Evolutionary conservation across 2,797 vertebrate genomes (phyloP), one percentile per base, ranked within the genome.

Genomic region (Falco columbarius): DNA sequence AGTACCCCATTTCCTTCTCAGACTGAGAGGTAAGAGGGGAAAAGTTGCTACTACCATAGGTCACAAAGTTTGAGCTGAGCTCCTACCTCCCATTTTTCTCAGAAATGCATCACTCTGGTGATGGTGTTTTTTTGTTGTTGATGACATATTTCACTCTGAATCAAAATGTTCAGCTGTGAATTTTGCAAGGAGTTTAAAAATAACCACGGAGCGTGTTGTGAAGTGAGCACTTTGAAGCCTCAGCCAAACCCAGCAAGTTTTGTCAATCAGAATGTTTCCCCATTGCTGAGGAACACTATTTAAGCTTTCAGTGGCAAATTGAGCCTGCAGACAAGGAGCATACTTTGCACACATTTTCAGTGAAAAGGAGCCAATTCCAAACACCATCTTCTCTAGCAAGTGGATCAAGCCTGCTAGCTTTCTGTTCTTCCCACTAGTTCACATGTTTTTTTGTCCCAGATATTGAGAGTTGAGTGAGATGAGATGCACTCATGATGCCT

Each of bases 231-330:
- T 96, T 91, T 27, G 83, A 89, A 92, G 38, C 23, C 89, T 90
- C 71, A 80, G 95, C 81, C 90, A 85, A 94, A 93, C 47, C 59
- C 22, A 3, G 32, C 0, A 6, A 36, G 40, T 82, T 96, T 95
- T 91, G 86, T 92, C 91, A 86, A 87, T 89, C 81, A n/a, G 71
- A 68, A 71, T 74, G 72, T 89, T 93, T 92, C 75, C 52, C 52
- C 0, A 10, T 85, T 93, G 89, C 81, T 80, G 77, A 82, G 74
- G 49, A 87, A 71, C 13, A 2, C 46, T 93, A 92, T 93, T 93
- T 89, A 93, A 83, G 89, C 89, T 92, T 89, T 82, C 74, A 89
- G 91, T 77, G 81, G 44, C 73, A 96, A 96, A 92, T 34, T 81
- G 71, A 89, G 90, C 86, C 71, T 89, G 63, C 59, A 90, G 92